A percentile compares a stretch with the other conserved stretches of the same genome.
Evolutionary conservation across 2,797 vertebrate species (phyloP).

Genomic region (Paratrypauchen microcephalus): DNA sequence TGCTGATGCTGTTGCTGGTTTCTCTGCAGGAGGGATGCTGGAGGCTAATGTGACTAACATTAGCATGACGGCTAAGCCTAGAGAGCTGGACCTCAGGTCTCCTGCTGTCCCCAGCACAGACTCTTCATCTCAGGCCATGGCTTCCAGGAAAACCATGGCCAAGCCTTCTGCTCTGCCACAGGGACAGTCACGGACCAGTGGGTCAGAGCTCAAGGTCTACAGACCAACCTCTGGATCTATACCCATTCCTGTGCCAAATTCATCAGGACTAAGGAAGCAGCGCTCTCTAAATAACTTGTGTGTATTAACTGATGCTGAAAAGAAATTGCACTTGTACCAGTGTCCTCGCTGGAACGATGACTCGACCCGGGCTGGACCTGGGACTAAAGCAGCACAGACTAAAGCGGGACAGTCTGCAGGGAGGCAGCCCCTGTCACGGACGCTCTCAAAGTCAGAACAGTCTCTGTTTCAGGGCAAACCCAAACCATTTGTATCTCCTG

Average conservation of each 20-base stretch:
- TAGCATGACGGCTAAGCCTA: conserved; percentile 81
- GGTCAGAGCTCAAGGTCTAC: conserved; percentile 78
- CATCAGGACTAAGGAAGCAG: conserved; percentile 88
- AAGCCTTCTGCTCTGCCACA: conserved; percentile 75
- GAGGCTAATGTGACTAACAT: conserved; percentile 81
- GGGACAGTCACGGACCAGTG: conserved; percentile 67
- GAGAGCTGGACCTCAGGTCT: conserved; percentile 80
- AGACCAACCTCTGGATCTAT: conserved; percentile 73
- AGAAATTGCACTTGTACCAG: conserved; percentile 91
- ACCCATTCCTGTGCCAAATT: conserved; percentile 75
- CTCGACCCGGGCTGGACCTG: conserved; percentile 73
- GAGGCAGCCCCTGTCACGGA: conserved; percentile 81
- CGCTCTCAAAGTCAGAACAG: conserved; percentile 91
- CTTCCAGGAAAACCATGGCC: conserved; percentile 76
- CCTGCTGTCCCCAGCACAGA: conserved; percentile 60
- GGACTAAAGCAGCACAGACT: conserved; percentile 68
- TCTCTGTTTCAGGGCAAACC: conserved; percentile 87
- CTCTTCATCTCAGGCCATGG: conserved; percentile 72
- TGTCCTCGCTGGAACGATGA: conserved; percentile 89
- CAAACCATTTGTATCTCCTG: conserved; percentile 77
- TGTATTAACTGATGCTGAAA: conserved; percentile 92
- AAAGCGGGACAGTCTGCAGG: conserved; percentile 66
- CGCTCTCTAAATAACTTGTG: conserved; percentile 90
- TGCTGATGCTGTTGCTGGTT: conserved; percentile 82
- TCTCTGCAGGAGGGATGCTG: conserved; percentile 86